Evolutionary conservation across 2,888 invertebrate genomes (phyloP), one percentile per base, ranked within the genome.

Genomic region (Cephonodes hylas): DNA sequence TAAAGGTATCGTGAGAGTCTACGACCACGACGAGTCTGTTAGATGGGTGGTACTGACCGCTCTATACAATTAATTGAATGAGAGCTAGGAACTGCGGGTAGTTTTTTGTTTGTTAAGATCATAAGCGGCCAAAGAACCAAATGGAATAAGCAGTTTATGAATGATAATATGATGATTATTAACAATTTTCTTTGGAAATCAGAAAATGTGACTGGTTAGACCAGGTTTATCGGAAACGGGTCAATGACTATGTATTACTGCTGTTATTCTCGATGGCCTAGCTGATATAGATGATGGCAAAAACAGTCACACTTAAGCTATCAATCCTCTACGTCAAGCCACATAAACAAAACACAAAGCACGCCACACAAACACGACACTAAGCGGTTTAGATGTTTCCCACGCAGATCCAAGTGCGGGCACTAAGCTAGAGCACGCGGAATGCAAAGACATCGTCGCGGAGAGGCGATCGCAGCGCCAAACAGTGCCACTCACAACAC

Each of bases 401-500:
- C 84, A 84, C 85, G 83, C 91, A 91, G 91, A 91, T 73, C 76
- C 87, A 80, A 85, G 83, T 79, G 67, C 79, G 83, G 81, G 79
- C 81, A 77, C 80, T 79, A 79, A 78, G 77, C 80, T 89, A 85
- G 85, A 83, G 68, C 77, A 81, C 84, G 84, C 77, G 77, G 82
- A 83, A 76, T 77, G 78, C 72, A 75, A 78, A 73, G 80, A 83
- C 72, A 71, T 72, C 69, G 70, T 71, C 67, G 70, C 74, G 71
- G 83, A 81, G 72, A 79, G 76, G 77, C 81, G 81, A n/a, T n/a
- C n/a, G 77, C 76, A 73, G 70, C 81, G 80, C 57, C 94, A 93
- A 82, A 94, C 95, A 75, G 91, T 95, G 78, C 93, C 95, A 81
- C 89, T 95, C 73, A 94, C 94, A n/a, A n/a, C n/a, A 72, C 93